Conservation (phyloP, 2,888 invertebrate species). For the Congeria kusceri region DNA sequence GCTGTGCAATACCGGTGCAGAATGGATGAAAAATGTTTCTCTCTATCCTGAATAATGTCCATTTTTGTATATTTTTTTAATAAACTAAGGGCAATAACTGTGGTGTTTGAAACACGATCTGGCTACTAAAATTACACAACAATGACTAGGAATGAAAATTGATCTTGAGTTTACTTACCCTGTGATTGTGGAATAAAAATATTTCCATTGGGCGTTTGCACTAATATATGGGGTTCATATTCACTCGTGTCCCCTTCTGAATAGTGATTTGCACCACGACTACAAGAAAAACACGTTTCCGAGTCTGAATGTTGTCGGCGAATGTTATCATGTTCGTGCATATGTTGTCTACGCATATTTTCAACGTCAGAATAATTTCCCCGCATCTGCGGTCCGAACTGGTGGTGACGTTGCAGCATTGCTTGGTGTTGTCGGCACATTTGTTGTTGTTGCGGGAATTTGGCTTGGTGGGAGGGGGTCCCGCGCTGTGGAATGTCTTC, state of each 20-base stretch:
- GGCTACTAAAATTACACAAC: no score
- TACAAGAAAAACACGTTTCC: conserved; percentile 46
- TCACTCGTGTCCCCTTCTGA: conserved; percentile 78
- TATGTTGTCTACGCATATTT: conserved; percentile 66
- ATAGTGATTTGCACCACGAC: conserved; percentile 64
- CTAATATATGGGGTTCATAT: conserved; percentile 81
- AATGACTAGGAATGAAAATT: no score
- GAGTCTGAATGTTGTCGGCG: conserved; percentile 62
- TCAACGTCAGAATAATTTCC: conserved; percentile 80
- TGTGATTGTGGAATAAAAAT: conserved; percentile 75
- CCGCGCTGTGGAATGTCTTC: conserved; percentile 82
- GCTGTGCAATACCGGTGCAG: no score
- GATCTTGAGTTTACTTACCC: conserved; percentile 43
- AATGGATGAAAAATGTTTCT: no score
- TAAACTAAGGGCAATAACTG: no score
- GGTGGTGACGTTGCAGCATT: conserved; percentile 68
- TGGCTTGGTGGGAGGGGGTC: conserved; percentile 3
- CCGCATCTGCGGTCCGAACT: conserved; percentile 78
- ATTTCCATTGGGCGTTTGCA: conserved; percentile 80
- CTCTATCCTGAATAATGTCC: no score
- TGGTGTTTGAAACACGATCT: no score
- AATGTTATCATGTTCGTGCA: conserved; percentile 59
- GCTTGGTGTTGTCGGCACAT: conserved; percentile 43
- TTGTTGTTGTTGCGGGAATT: conserved; percentile 36
- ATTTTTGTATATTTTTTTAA: no score